A percentile compares a stretch with the other conserved stretches of the same genome.
These are phyloP conservation scores for Dendroctonus ponderosae DNA, from an alignment of 1,140 invertebrate species.

Conservation along the genomic window DNA sequence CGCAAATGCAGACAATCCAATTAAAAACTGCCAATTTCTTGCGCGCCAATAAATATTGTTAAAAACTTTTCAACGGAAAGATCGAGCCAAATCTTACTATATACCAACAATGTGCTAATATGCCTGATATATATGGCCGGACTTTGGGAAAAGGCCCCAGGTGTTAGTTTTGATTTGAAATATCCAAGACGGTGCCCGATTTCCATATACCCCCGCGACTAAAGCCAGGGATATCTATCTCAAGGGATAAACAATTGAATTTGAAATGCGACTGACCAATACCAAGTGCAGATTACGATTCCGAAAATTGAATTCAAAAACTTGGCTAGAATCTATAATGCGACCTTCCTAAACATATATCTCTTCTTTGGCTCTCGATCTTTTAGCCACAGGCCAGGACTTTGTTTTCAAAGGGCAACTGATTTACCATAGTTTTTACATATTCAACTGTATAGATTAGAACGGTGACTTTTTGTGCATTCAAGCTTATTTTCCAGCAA, in stretches of 20 bases:
- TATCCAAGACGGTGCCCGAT: slow-evolving; percentile 45
- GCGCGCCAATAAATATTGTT: no score
- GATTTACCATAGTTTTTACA: no score
- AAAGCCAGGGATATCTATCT: slow-evolving; percentile 47
- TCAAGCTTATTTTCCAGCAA: no score
- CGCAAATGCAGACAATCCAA: no score
- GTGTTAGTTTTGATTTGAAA: slow-evolving; percentile 49
- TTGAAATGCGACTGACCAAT: slow-evolving; percentile 51
- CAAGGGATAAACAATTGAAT: slow-evolving; percentile 51
- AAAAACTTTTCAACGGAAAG: no score
- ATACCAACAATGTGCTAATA: slow-evolving; percentile 43
- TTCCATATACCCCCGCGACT: slow-evolving; percentile 48
- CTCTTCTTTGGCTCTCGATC: slow-evolving; percentile 43
- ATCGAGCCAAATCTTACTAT: slow-evolving; percentile 1
- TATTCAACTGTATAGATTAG: no score
- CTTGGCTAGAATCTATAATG: slow-evolving; percentile 52
- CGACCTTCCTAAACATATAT: slow-evolving; percentile 47
- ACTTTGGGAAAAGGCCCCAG: slow-evolving; percentile 38
- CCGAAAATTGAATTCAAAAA: slow-evolving; percentile 54
- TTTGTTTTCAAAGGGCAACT: background rate
- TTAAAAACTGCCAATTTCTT: no score
- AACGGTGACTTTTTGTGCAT: no score
- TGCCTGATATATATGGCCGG: slow-evolving; percentile 37
- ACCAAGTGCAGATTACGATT: slow-evolving; percentile 48
- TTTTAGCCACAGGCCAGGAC: slow-evolving; percentile 20